phyloP scores from a whole-genome alignment of 2,888 invertebrate genomes.

The Laspeyria flexula region DNA sequence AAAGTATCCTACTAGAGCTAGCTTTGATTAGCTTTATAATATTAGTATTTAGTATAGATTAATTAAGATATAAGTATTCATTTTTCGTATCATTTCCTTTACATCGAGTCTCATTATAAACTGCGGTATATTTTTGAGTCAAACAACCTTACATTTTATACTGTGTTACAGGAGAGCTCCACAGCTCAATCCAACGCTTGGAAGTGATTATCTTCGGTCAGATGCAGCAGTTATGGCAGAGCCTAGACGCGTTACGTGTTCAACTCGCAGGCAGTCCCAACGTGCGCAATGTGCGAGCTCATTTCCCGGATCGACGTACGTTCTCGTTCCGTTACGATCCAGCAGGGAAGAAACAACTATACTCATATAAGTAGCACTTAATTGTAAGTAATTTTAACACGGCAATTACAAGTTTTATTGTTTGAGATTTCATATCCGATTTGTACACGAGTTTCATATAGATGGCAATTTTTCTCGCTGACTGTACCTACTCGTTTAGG shows the following conservation, averaged over 20 bases:
- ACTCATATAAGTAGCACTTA: neutral
- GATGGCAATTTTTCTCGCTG: too few species aligned
- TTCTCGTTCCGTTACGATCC: conserved; percentile 35
- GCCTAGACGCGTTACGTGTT: conserved; percentile 70
- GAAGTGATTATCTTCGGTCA: conserved; percentile 80
- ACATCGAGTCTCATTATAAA: too few species aligned
- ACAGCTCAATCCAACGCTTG: conserved; percentile 71
- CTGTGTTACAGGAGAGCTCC: conserved; percentile 71
- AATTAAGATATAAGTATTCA: too few species aligned
- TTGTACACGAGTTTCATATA: too few species aligned
- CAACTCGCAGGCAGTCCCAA: conserved; percentile 55
- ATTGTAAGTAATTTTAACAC: neutral
- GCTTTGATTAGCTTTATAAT: too few species aligned
- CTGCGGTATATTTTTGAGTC: too few species aligned
- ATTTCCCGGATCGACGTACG: conserved; percentile 65
- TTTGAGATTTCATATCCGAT: neutral
- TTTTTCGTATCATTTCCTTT: too few species aligned
- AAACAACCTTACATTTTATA: too few species aligned
- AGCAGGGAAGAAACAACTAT: neutral
- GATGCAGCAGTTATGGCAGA: conserved; percentile 82
- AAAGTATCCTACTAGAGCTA: too few species aligned
- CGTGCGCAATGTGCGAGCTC: neutral
- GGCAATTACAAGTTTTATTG: neutral
- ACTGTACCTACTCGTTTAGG: too few species aligned
- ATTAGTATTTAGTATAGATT: too few species aligned